Evolutionary conservation across 2,797 vertebrate species (phyloP).

Genomic region (Lerista edwardsae): DNA sequence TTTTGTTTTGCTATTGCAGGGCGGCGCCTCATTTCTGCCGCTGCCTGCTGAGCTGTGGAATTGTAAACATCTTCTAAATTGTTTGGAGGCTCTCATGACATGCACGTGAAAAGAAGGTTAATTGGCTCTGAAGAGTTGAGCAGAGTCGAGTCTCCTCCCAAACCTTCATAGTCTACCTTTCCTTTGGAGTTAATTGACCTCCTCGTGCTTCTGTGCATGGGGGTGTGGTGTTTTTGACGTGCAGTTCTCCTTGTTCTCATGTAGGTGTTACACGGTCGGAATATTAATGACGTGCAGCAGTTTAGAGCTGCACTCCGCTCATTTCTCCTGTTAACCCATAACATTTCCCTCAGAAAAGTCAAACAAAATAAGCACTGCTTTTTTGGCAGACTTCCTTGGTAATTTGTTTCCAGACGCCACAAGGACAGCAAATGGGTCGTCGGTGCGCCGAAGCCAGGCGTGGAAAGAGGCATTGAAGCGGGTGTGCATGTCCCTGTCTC

Average conservation of each 20-base stretch:
- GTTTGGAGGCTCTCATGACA: not conserved
- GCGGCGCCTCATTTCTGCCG: not conserved
- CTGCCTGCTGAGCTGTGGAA: not conserved
- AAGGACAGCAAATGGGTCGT: not conserved
- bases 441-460: constrained; percentile 16
- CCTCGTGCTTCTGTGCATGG: not conserved
- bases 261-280: not conserved
- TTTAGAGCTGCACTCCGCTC: fast-evolving
- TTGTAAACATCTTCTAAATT: not conserved
- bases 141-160: not conserved
- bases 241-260: constrained; percentile 21
- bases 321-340: not conserved
- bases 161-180: constrained; percentile 6
- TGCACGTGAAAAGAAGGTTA: not conserved
- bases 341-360: constrained; percentile 25
- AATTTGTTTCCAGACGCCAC: constrained; percentile 32
- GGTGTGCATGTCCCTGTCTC: not conserved
- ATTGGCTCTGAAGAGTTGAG: not conserved
- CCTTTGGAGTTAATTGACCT: fast-evolving
- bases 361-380: not conserved
- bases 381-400: constrained; percentile 4
- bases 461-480: constrained; percentile 30
- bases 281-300: not conserved
- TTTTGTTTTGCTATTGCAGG: not conserved
- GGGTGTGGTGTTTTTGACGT: not conserved